These are phyloP conservation scores for Athripsodes cinereus DNA, from an alignment of 2,888 invertebrate species.

Conservation along the genomic window DNA sequence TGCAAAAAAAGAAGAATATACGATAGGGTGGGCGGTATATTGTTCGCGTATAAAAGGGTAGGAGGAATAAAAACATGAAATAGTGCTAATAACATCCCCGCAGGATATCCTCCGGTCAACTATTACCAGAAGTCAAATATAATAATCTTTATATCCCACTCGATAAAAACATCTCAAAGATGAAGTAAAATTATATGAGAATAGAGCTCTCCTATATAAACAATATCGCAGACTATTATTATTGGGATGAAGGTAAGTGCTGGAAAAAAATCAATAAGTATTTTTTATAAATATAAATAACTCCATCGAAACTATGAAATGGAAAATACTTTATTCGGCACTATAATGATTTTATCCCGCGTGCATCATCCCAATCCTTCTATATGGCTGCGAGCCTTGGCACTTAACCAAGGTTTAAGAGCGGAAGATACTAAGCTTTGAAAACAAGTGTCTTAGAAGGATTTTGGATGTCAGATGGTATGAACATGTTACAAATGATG, in stretches of 20 bases:
- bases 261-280: background rate
- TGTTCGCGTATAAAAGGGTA: constrained; percentile 9
- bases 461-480: no score
- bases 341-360: no score
- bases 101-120: constrained; percentile 10
- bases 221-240: background rate
- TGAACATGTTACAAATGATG: no score
- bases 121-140: background rate
- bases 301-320: no score
- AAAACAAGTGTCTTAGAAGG: no score
- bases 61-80: constrained; percentile 24
- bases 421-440: no score
- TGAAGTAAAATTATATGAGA: background rate
- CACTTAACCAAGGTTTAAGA: no score
- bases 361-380: no score
- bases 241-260: constrained; percentile 7
- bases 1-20: no score
- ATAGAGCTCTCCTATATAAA: background rate
- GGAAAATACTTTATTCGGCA: no score
- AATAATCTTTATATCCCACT: background rate
- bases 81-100: constrained; percentile 25
- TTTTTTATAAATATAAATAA: no score
- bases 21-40: background rate
- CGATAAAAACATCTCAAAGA: background rate
- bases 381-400: no score